Base-by-base conservation (phyloP, 2,797 vertebrate species). In the Podarcis lilfordi region DNA sequence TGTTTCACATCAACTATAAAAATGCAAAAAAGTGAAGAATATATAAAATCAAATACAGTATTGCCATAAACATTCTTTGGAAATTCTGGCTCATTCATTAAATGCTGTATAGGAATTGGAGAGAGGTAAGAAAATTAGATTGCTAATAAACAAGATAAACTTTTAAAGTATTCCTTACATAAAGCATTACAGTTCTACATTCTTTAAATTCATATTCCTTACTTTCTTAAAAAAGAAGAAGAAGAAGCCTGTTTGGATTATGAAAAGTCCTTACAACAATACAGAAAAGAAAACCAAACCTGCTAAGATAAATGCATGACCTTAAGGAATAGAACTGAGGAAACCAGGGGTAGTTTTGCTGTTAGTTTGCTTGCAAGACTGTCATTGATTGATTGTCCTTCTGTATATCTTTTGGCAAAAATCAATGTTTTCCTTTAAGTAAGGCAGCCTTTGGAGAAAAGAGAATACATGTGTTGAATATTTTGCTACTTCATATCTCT, bases 361-460 rank as follows among this genome's bases (percentile, higher is more conserved):
- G 79, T 86, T 61, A 81, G 55, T 27, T 92, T 91, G 89, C 78
- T 90, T 91, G 80, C 45, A 93, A 90, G 92, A 13, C 29, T 94
- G 86, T 93, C 91, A 89, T 91, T 94, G 90, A 95, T 90, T 91
- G 85, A 93, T 95, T 90, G 86, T 86, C 40, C 91, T 93, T 91
- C 82, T 91, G 37, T 91, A 85, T 88, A 86, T 90, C 84, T 89
- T 25, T 37, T 85, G 82, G 88, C 59, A 94, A 90, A 95, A 95
- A 87, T 89, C 91, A 94, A 92, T 93, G 43, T 1, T 91, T 94
- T 82, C 3, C 32, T 89, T 93, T 93, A 94, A 92, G 59, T 86
- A 89, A 89, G 84, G 27, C n/a, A 64, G 75, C 86, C 77, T 90
- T 91, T 84, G 71, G n/a, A 85, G 27, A 91, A 85, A 92, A 84